Evolutionary conservation across 2,113 vertebrate species (phyloP).

Genomic region (Crotalus viridis): DNA sequence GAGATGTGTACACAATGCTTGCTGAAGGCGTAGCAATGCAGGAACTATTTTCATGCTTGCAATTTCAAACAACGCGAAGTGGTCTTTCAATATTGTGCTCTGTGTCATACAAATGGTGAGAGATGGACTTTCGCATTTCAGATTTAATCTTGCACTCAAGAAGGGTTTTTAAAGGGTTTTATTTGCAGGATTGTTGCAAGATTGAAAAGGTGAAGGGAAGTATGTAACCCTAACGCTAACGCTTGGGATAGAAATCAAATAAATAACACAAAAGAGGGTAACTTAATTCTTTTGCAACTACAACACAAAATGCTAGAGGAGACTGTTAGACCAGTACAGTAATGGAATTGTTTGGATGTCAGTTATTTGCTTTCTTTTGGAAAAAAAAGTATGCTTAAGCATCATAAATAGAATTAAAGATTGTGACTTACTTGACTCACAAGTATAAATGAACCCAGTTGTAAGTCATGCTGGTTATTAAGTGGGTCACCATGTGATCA

Average conservation of each 20-base stretch:
- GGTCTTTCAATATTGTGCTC: neutral
- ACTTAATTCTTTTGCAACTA: neutral
- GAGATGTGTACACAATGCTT: neutral
- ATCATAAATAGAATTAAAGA: neutral
- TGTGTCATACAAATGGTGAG: neutral
- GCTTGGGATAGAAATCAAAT: neutral
- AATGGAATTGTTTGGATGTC: neutral
- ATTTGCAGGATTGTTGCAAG: neutral
- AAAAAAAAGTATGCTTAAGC: neutral
- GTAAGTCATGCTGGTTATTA: too few relatives aligned
- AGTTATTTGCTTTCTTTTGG: conserved; percentile 1
- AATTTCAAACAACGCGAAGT: neutral
- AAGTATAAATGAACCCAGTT: too few relatives aligned
- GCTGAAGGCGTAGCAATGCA: neutral
- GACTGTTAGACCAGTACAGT: neutral
- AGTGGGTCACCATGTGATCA: too few relatives aligned
- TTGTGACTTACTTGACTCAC: too few relatives aligned
- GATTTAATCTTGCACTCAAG: neutral
- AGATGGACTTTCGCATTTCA: neutral
- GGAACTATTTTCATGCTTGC: neutral
- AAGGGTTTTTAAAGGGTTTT: neutral
- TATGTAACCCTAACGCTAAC: neutral
- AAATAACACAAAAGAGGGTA: neutral
- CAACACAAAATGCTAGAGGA: neutral
- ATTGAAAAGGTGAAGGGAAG: neutral